Percentiles rank a stretch among this genome's conserved stretches.
phyloP scores from a whole-genome alignment of 2,113 vertebrate genomes.

The Lophura nycthemera region DNA sequence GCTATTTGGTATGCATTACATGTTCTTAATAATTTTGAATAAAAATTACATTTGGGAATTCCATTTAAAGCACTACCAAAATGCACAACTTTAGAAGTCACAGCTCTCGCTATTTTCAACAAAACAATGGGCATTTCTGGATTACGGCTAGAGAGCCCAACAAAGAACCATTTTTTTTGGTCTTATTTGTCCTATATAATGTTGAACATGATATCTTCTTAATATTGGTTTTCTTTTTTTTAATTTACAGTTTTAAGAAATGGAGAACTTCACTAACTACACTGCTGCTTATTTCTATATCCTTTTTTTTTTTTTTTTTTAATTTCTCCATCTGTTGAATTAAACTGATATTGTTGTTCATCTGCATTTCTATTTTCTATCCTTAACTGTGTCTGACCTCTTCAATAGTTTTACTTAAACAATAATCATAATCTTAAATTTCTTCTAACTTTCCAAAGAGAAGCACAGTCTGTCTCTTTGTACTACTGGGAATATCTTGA shows the following conservation, averaged over 20 bases:
- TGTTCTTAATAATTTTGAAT: neutral
- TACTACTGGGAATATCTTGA: neutral
- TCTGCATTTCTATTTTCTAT: neutral
- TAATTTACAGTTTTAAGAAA: neutral
- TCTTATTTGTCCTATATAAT: neutral
- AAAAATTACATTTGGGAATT: neutral
- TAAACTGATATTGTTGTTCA: neutral
- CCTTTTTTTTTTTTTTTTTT: fast-evolving
- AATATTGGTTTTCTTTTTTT: neutral
- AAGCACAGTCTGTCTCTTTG: neutral
- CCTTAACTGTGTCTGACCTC: neutral
- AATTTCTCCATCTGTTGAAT: neutral
- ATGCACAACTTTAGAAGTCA: neutral
- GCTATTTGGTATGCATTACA: neutral
- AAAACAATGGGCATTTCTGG: neutral
- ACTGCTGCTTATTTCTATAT: neutral
- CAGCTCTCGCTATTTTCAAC: neutral
- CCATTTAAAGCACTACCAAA: neutral
- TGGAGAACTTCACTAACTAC: neutral
- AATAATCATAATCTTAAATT: neutral
- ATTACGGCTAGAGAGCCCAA: neutral
- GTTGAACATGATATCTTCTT: neutral
- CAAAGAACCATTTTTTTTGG: neutral
- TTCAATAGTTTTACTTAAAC: neutral
- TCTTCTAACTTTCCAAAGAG: neutral